Conservation (phyloP, 64 coral and sea anemone species). For the Stichodactyla mertensii region DNA sequence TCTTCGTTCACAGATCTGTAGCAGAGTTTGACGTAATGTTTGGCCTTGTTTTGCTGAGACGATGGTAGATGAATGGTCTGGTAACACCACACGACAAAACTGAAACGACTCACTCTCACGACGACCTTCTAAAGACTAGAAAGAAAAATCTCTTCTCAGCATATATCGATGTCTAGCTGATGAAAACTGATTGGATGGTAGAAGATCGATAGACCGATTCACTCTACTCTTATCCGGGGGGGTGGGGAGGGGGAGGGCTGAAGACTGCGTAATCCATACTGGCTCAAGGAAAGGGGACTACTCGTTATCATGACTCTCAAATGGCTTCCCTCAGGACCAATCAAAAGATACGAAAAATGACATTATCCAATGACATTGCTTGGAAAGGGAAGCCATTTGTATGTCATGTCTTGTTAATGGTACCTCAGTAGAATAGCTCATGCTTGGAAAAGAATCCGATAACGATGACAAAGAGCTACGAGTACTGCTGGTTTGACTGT, state of each 20-base stretch:
- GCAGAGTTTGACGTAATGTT: slow-evolving; percentile 64
- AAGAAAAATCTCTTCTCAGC: background rate
- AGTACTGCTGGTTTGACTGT: slow-evolving; percentile 70
- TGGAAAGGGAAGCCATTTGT: background rate
- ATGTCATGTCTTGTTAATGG: too few species aligned
- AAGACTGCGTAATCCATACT: too few species aligned
- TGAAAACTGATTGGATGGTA: too few species aligned
- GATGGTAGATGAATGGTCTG: slow-evolving; percentile 84
- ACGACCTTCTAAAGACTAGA: slow-evolving; percentile 54
- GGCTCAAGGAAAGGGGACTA: too few species aligned
- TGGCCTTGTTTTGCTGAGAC: slow-evolving; percentile 71
- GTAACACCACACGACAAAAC: slow-evolving; percentile 80
- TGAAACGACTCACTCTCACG: slow-evolving; percentile 76
- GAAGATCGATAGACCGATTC: too few species aligned
- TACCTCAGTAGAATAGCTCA: slow-evolving; percentile 78
- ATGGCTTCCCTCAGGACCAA: background rate
- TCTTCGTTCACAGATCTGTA: slow-evolving; percentile 71
- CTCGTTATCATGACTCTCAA: background rate
- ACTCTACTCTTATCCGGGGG: too few species aligned
- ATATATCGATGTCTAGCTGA: too few species aligned
- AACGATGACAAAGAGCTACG: slow-evolving; percentile 73
- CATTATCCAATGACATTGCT: background rate
- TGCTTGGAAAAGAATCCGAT: slow-evolving; percentile 61
- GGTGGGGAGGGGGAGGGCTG: background rate
- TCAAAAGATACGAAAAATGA: background rate